These are phyloP conservation scores for Thaleichthys pacificus DNA, from an alignment of 2,797 vertebrate species.

Conservation along the genomic window DNA sequence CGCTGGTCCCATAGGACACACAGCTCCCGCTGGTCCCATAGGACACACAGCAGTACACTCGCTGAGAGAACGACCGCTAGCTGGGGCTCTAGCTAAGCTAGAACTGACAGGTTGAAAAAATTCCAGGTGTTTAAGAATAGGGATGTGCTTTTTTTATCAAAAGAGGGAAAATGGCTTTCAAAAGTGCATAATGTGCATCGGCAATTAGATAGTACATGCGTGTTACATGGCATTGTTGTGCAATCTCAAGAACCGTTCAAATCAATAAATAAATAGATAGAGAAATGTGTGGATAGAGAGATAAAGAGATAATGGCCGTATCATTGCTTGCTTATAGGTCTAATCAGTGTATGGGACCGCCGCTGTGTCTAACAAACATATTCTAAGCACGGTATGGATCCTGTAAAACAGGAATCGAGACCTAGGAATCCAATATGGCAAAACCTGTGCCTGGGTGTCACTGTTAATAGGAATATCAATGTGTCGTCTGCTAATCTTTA, in stretches of 20 bases:
- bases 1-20: too few species aligned
- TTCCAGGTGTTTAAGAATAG: constrained; percentile 45
- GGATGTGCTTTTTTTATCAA: constrained; percentile 58
- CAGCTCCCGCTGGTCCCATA: constrained; percentile 5
- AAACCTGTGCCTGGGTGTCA: background rate
- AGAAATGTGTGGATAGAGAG: constrained; percentile 75
- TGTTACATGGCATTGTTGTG: constrained; percentile 80
- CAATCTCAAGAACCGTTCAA: constrained; percentile 78
- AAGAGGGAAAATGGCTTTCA: constrained; percentile 96
- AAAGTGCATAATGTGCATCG: constrained; percentile 85
- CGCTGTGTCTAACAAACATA: constrained; percentile 1
- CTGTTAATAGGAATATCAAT: constrained; percentile 5
- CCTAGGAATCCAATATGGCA: background rate
- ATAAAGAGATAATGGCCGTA: constrained; percentile 38
- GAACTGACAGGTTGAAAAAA: constrained; percentile 52
- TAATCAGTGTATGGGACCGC: constrained; percentile 25
- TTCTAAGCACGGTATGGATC: constrained; percentile 13
- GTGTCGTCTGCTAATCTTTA: constrained; percentile 14
- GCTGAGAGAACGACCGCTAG: constrained; percentile 70
- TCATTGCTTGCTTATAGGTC: constrained; percentile 27
- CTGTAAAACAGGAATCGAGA: constrained; percentile 5
- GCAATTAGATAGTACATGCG: constrained; percentile 87
- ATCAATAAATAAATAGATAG: constrained; percentile 79
- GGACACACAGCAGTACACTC: constrained; percentile 36
- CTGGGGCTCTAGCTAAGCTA: constrained; percentile 52